Evolutionary conservation across 2,888 invertebrate genomes (phyloP).

Genomic region (Ryuthela nishihirai): DNA sequence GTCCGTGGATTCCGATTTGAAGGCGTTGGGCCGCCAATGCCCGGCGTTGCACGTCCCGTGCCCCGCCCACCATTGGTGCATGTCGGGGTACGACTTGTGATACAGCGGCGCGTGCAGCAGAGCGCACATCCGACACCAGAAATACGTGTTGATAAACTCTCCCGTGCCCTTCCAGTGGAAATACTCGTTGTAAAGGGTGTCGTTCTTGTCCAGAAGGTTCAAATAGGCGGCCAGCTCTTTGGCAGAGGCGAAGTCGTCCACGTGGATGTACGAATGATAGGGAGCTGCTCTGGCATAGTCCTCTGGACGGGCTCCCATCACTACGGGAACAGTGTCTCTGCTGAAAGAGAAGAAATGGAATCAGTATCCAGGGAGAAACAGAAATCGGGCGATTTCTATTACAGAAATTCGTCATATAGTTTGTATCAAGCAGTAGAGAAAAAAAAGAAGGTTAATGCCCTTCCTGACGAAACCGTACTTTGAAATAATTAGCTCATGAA

Average conservation of each 20-base stretch:
- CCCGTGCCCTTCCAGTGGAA: slow-evolving; percentile 93
- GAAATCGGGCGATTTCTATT: no score
- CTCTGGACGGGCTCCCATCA: slow-evolving; percentile 90
- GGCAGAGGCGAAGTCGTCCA: slow-evolving; percentile 88
- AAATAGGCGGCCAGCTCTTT: slow-evolving; percentile 83
- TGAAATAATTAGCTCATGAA: no score
- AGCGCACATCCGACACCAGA: slow-evolving; percentile 86
- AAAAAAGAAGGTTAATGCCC: no score
- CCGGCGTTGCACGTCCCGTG: slow-evolving; percentile 32
- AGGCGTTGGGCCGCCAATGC: slow-evolving; percentile 30
- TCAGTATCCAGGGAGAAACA: no score
- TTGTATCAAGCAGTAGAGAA: no score
- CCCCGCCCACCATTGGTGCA: slow-evolving; percentile 63
- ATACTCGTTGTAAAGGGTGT: slow-evolving; percentile 88
- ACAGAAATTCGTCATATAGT: no score
- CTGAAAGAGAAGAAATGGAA: slow-evolving; percentile 13
- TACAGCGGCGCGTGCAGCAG: slow-evolving; percentile 63
- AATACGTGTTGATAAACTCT: slow-evolving; percentile 92
- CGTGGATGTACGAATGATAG: slow-evolving; percentile 87
- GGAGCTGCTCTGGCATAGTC: slow-evolving; percentile 88
- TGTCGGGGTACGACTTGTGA: slow-evolving; percentile 62
- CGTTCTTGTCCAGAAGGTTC: slow-evolving; percentile 76
- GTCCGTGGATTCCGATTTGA: no score
- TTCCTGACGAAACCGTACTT: no score
- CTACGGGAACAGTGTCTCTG: slow-evolving; percentile 83